phyloP scores from a whole-genome alignment of 2,797 vertebrate genomes.

The Scolopax rusticola region DNA sequence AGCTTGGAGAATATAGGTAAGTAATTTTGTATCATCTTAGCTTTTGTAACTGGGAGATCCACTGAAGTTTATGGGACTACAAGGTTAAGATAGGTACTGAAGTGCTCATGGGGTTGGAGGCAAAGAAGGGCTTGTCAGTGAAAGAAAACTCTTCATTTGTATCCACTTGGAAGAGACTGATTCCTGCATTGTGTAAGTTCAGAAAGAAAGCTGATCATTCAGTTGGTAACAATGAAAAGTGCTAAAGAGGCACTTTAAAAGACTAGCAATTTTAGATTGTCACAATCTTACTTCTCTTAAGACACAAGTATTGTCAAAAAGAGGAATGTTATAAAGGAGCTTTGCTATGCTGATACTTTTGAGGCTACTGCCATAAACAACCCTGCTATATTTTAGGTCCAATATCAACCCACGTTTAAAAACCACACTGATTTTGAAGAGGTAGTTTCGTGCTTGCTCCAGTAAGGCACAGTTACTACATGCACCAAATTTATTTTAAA shows the following conservation, averaged over 20 bases:
- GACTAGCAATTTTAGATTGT: neutral
- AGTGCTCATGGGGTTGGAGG: neutral
- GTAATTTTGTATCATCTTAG: neutral
- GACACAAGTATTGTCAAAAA: neutral
- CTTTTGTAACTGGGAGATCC: neutral
- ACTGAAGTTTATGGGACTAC: neutral
- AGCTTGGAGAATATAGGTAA: neutral
- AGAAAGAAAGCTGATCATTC: neutral
- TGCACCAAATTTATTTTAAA: neutral
- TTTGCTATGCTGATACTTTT: neutral
- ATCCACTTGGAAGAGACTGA: neutral
- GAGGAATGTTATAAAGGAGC: neutral
- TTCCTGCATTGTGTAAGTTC: neutral
- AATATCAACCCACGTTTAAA: neutral
- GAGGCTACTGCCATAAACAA: neutral
- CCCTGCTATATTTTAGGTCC: neutral
- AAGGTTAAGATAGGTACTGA: accelerated
- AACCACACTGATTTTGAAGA: neutral
- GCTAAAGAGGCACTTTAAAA: neutral
- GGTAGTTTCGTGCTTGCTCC: neutral
- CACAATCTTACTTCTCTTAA: neutral
- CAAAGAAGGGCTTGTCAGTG: neutral
- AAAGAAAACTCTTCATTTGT: neutral
- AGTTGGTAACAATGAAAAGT: neutral
- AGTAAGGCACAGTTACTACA: neutral